Base-by-base conservation (phyloP, 2,113 vertebrate species). In the Prochilodus magdalenae region DNA sequence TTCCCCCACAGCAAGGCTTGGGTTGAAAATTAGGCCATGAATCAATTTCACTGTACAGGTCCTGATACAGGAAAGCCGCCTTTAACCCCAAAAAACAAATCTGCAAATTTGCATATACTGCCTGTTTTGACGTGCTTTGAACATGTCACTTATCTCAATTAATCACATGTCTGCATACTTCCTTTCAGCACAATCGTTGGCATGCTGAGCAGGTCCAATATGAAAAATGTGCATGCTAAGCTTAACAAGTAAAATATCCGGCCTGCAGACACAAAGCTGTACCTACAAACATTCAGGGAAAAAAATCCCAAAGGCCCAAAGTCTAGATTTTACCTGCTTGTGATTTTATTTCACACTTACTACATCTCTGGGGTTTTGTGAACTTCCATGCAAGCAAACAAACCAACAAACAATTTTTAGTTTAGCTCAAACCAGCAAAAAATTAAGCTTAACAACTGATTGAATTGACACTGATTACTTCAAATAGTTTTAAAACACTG, bases 141-240 rank as follows among this genome's bases (percentile, higher is more conserved):
- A 60, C 4, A n/a, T 59, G 53, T 59, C 63, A 33, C 18, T 44
- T 11, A 29, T 60, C 33, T 12, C 22, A 70, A n/a, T n/a, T 33
- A 62, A 72, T 60, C 51, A 72, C 77, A 22, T 59, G 30, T n/a
- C 69, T 27, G 8, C 30, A 16, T 40, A 70, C n/a, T 59, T 53
- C 27, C 26, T 77, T 33, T 59, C 36, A 27, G 53, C n/a, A 71
- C 66, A 60, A 53, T 15, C 27, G 60, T n/a, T 77, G 36, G 18
- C 22, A 65, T 51, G 60, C 75, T 15, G 47, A 62, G 26, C 59
- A 76, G 18, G 7, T 33, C 3, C 24, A 49, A 49, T 18, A 76
- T 63, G 11, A 75, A 49, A 13, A 63, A 62, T 47, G 22, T 11
- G 33, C 15, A 0, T 8, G 14, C 24, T 29, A 55, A 22, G 53